phyloP scores from a whole-genome alignment of 2,797 vertebrate species.

The Fundulus diaphanus region DNA sequence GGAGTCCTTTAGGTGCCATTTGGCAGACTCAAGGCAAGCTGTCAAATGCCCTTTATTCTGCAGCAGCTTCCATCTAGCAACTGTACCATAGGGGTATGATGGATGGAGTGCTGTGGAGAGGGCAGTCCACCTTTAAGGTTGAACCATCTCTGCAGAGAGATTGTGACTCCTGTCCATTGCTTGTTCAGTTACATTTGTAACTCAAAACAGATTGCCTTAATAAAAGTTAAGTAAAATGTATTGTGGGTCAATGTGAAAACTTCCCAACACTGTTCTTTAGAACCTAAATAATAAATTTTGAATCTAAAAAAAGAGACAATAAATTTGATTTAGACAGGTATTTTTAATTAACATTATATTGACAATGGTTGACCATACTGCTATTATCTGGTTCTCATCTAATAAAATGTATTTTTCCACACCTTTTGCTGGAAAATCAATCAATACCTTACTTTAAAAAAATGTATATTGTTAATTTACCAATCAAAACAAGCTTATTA shows the following conservation, averaged over 20 bases:
- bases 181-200: conserved; percentile 29
- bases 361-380: neutral
- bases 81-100: conserved; percentile 50
- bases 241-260: neutral
- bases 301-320: neutral
- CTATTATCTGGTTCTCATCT: neutral
- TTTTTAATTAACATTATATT: neutral
- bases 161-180: conserved; percentile 19
- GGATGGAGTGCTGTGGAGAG: conserved; percentile 48
- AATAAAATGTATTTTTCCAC: neutral
- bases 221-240: neutral
- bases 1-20: conserved; percentile 62
- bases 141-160: conserved; percentile 30
- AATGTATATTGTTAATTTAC: conserved; percentile 3
- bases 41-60: conserved; percentile 69
- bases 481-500: neutral
- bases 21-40: conserved; percentile 62
- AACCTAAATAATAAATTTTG: neutral
- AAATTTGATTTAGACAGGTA: neutral
- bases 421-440: neutral
- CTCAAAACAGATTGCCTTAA: conserved; percentile 35
- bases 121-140: conserved; percentile 26
- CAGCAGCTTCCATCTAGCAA: conserved; percentile 35
- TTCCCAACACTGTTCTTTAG: neutral
- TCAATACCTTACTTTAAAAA: neutral